Percentiles rank a stretch among this genome's conserved stretches.
These are phyloP conservation scores for Scaptomyza montana DNA, from an alignment of 1,140 invertebrate genomes.

Conservation along the genomic window DNA sequence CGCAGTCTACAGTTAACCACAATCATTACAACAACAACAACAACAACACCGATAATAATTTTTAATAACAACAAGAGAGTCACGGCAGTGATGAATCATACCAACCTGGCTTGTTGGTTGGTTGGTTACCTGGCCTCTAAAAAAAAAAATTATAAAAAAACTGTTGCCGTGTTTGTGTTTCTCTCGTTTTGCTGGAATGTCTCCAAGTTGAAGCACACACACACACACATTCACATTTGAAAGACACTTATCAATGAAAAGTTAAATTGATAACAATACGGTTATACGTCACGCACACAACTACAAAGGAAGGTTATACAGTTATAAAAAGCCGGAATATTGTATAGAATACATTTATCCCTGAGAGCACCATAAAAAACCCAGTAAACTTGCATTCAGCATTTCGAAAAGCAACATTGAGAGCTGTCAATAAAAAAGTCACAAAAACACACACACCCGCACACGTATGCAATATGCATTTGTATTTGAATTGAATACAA, in stretches of 20 bases:
- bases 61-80: constrained; percentile 25
- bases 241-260: constrained; percentile 71
- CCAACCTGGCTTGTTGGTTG: constrained; percentile 48
- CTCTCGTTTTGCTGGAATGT: constrained; percentile 60
- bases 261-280: constrained; percentile 57
- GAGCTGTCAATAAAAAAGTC: constrained; percentile 37
- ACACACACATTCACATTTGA: constrained; percentile 29
- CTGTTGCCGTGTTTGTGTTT: constrained; percentile 43
- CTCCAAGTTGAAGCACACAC: constrained; percentile 10
- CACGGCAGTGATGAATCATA: constrained; percentile 64
- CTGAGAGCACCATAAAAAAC: constrained; percentile 25
- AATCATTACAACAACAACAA: constrained; percentile 29
- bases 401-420: constrained; percentile 16
- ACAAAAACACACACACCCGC: constrained; percentile 14
- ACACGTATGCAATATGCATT: constrained; percentile 22
- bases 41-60: constrained; percentile 26
- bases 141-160: no score
- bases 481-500: constrained; percentile 52
- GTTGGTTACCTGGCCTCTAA: constrained; percentile 16
- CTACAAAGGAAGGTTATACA: constrained; percentile 6
- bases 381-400: constrained; percentile 32
- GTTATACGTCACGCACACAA: constrained; percentile 2
- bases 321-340: constrained; percentile 34
- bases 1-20: constrained; percentile 67
- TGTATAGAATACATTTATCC: constrained; percentile 9